Conservation (phyloP, 2,888 invertebrate genomes). For the Allolobophora icterica region DNA sequence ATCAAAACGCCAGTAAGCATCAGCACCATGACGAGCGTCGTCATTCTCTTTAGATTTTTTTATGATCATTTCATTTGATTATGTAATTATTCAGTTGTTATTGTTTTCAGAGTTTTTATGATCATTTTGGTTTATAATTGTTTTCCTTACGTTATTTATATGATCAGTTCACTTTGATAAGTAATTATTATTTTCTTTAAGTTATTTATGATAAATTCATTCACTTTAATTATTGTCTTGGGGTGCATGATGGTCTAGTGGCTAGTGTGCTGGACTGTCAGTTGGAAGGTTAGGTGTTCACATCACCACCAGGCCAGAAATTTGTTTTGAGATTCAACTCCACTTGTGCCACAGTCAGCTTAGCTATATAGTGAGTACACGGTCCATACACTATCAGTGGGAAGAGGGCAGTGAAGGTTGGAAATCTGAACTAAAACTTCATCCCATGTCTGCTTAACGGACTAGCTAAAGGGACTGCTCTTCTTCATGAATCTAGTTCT, state of each 20-base stretch:
- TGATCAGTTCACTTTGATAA: background rate
- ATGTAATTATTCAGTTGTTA: background rate
- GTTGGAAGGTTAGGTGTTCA: no score
- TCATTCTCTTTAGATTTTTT: background rate
- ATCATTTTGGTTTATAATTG: background rate
- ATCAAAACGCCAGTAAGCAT: constrained; percentile 29
- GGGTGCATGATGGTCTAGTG: no score
- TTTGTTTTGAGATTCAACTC: background rate
- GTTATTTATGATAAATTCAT: background rate
- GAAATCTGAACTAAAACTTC: no score
- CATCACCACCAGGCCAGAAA: no score
- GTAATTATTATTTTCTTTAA: background rate
- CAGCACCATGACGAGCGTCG: background rate
- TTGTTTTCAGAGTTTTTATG: background rate
- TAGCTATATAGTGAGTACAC: no score
- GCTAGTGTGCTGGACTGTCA: no score
- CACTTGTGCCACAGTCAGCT: no score
- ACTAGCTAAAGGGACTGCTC: no score
- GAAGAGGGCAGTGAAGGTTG: no score
- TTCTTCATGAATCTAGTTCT: no score
- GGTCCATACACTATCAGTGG: no score
- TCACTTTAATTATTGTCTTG: background rate
- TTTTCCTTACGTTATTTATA: background rate
- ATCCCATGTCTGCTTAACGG: no score
- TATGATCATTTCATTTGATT: background rate